phyloP scores from a whole-genome alignment of 2,113 vertebrate species.

The Syngnathus typhle region DNA sequence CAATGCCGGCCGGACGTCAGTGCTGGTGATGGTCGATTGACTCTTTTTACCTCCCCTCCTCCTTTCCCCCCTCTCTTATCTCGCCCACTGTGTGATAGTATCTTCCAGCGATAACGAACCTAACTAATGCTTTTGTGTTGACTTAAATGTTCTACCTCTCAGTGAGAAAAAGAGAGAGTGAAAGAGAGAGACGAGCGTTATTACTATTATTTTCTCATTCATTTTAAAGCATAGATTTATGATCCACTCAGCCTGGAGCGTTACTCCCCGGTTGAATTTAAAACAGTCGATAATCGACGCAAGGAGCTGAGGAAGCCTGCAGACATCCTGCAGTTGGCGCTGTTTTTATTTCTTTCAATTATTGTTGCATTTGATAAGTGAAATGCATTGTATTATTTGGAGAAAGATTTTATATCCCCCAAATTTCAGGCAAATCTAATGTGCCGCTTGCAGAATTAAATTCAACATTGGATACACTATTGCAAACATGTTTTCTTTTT shows the following conservation, averaged over 20 bases:
- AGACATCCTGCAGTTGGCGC: not conserved
- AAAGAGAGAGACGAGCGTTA: not conserved
- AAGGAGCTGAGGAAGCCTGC: not conserved
- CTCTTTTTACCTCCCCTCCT: conserved; percentile 24
- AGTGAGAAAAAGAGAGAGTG: not conserved
- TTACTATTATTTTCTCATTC: conserved; percentile 11
- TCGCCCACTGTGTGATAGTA: conserved; percentile 15
- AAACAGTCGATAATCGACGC: not conserved
- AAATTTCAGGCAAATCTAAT: no score
- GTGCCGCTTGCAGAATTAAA: not conserved
- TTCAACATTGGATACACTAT: not conserved
- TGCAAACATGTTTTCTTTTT: not conserved
- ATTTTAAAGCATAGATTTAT: conserved; percentile 30
- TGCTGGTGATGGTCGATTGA: conserved; percentile 33
- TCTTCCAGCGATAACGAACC: conserved; percentile 44
- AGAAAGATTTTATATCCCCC: not conserved
- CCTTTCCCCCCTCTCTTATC: not conserved
- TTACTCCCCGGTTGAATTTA: not conserved
- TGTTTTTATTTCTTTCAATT: no score
- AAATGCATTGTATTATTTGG: not conserved
- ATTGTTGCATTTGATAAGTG: not conserved
- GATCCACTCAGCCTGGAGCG: not conserved
- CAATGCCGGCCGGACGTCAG: conserved; percentile 47
- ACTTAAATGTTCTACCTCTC: conserved; percentile 29
- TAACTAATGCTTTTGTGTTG: conserved; percentile 45